Conservation (phyloP, 2,888 invertebrate species). For the Coremacera marginata region DNA sequence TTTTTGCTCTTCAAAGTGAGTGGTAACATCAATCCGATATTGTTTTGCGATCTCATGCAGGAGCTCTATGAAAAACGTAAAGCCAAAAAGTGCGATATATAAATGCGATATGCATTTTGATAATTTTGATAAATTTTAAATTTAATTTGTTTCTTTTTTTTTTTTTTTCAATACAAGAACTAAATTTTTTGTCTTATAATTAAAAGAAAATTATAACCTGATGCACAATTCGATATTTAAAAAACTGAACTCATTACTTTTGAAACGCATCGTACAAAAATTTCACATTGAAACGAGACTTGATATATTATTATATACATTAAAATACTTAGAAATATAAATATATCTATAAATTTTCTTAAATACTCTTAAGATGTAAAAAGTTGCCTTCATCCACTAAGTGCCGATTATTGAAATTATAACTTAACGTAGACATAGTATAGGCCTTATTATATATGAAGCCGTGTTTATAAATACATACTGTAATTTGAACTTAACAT, state of each 20-base stretch:
- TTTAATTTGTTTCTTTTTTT: slow-evolving; percentile 8
- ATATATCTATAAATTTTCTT: background rate
- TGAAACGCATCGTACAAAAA: too few relatives aligned
- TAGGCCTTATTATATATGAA: background rate
- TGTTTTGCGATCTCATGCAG: slow-evolving; percentile 76
- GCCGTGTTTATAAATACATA: too few relatives aligned
- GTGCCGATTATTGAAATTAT: slow-evolving; percentile 25
- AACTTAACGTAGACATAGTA: background rate
- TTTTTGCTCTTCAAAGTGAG: slow-evolving; percentile 82
- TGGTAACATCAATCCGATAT: slow-evolving; percentile 80
- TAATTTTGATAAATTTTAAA: too few relatives aligned
- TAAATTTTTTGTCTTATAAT: too few relatives aligned
- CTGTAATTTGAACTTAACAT: too few relatives aligned
- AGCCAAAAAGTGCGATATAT: slow-evolving; percentile 31
- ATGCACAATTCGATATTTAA: too few relatives aligned
- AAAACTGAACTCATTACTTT: too few relatives aligned
- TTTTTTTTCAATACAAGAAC: too few relatives aligned
- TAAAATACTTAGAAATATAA: background rate
- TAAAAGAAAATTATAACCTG: too few relatives aligned
- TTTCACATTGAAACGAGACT: background rate
- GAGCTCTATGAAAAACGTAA: slow-evolving; percentile 65
- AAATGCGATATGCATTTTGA: slow-evolving; percentile 1
- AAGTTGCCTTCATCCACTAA: slow-evolving; percentile 3
- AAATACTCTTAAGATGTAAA: slow-evolving; percentile 21
- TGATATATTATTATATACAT: background rate